Evolutionary conservation across 2,888 invertebrate genomes (phyloP), one percentile per base, ranked within the genome.

Genomic region (Alitta virens): DNA sequence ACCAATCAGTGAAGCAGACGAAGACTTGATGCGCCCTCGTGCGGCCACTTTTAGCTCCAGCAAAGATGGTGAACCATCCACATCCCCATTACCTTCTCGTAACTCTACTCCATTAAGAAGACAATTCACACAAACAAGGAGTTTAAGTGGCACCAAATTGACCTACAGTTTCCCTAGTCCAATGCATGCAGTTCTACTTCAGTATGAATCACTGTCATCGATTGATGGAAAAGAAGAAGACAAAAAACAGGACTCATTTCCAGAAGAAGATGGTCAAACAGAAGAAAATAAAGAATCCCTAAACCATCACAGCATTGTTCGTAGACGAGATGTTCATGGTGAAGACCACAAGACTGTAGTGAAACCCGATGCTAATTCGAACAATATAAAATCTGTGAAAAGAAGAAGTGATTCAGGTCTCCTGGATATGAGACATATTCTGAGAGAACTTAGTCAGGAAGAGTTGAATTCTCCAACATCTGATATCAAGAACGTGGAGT

Each of bases 111-210:
- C 33, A 33, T 43, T 57, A 7, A 33, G 49, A 21, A 49, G 18
- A 16, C 57, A 57, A 18, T 57, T 57, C 21, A 59, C 3, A 33
- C 50, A 40, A 23, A 16, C 52, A 14, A 49, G 51, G 2, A 59
- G 51, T 52, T 51, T 59, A 27, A 51, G 38, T 23, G 52, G 52
- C 5, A 49, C 51, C 24, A 50, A 59, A 24, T 14, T 59, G 5
- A 51, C 7, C 21, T 59, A 51, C 38, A 38, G 51, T 1, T 59
- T 59, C 42, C 59, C 59, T 2, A 59, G 59, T 52, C 59, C 59
- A 50, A 59, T 59, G 59, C 59, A 59, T 52, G 59, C 59, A 18
- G 49, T 59, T 5, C 24, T 59, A 16, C 33, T 59, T 9, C 59
- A 51, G 16, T 59, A 51, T 51, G 52, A 59, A 16, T 33, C 33